phyloP scores from a whole-genome alignment of 23 tunicate genomes.

The Pegea sp. region DNA sequence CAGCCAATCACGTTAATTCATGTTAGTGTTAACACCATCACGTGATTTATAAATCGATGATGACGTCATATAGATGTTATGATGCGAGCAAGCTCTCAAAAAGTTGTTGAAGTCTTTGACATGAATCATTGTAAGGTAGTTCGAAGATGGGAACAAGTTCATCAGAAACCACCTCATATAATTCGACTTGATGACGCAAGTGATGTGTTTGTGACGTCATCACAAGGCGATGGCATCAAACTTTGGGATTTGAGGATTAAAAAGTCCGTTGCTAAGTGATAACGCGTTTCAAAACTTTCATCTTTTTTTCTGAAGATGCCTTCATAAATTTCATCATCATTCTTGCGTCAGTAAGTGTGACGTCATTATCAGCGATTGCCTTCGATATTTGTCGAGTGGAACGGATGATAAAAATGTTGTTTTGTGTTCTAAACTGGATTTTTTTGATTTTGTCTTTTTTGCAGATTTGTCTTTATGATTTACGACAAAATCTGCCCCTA shows the following conservation, averaged over 20 bases:
- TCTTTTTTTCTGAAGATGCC: slow-evolving; percentile 9
- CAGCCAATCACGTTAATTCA: slow-evolving; percentile 42
- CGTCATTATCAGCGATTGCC: slow-evolving; percentile 22
- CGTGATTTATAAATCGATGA: too few relatives aligned
- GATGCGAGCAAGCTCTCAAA: slow-evolving; percentile 28
- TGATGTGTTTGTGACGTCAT: slow-evolving; percentile 25
- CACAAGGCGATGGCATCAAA: slow-evolving; percentile 51
- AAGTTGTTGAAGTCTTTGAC: slow-evolving; percentile 21
- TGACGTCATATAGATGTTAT: slow-evolving; percentile 26
- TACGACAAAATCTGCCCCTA: too few relatives aligned
- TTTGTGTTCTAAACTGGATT: too few relatives aligned
- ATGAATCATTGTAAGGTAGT: slow-evolving; percentile 11
- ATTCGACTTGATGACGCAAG: slow-evolving; percentile 9
- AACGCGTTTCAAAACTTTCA: not conserved
- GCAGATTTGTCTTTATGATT: too few relatives aligned
- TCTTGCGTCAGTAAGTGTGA: slow-evolving; percentile 11
- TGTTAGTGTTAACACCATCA: too few relatives aligned
- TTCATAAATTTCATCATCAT: slow-evolving; percentile 16
- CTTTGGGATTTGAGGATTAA: slow-evolving; percentile 43
- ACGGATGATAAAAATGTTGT: slow-evolving; percentile 32
- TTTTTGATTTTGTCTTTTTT: too few relatives aligned
- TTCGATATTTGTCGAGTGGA: slow-evolving; percentile 16
- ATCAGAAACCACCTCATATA: slow-evolving; percentile 32
- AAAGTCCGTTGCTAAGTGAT: not conserved
- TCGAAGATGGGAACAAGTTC: slow-evolving; percentile 11